Conservation (phyloP, 2,888 invertebrate genomes). For the Tetrapedia diversipes region DNA sequence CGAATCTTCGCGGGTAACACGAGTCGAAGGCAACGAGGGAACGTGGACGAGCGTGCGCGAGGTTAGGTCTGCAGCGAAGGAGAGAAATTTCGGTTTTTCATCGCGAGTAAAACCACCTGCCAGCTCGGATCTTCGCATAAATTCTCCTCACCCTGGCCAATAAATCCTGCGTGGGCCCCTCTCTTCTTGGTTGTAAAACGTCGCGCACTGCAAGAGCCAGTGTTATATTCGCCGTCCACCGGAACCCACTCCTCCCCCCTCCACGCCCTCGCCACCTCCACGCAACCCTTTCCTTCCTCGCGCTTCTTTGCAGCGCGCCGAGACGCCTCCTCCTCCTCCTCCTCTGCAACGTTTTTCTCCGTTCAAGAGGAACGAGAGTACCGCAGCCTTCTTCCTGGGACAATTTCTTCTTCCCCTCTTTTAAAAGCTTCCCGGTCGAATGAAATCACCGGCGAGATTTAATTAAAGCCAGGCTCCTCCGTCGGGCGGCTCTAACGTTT, state of each 20-base stretch:
- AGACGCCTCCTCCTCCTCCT: background rate
- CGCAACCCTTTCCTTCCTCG: background rate
- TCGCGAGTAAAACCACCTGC: constrained; percentile 70
- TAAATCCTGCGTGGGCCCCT: constrained; percentile 73
- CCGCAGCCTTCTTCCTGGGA: background rate
- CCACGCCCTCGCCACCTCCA: background rate
- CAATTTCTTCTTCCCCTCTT: background rate
- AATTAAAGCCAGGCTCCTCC: constrained; percentile 8
- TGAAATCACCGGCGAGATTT: constrained; percentile 10
- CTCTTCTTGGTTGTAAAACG: constrained; percentile 75
- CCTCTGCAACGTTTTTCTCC: background rate
- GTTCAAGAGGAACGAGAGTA: background rate
- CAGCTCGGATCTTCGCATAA: constrained; percentile 75
- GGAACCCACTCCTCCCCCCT: constrained; percentile 43
- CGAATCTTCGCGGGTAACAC: constrained; percentile 5
- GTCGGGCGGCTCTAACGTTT: background rate
- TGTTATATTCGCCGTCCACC: constrained; percentile 63
- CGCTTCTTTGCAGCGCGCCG: background rate
- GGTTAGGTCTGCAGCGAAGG: constrained; percentile 13
- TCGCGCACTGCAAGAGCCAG: constrained; percentile 64
- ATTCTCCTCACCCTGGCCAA: constrained; percentile 74
- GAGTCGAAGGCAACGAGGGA: background rate
- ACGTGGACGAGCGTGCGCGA: background rate
- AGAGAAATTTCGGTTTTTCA: constrained; percentile 66
- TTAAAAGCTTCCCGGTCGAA: background rate